phyloP scores from a whole-genome alignment of 2,113 vertebrate genomes.

The Phylloscopus trochiloides region DNA sequence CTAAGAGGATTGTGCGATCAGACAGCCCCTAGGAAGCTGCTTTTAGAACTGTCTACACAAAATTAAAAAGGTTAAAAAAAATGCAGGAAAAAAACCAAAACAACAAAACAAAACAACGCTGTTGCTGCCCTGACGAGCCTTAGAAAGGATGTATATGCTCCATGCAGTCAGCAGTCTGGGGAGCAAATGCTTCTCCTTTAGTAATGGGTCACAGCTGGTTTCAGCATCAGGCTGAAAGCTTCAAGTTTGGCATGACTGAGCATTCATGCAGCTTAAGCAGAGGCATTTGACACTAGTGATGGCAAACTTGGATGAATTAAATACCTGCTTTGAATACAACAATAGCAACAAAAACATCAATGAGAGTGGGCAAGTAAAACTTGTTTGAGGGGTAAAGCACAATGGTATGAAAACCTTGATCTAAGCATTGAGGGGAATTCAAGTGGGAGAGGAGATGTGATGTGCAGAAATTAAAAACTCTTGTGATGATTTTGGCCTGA shows the following conservation, averaged over 20 bases:
- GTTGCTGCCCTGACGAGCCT: slow-evolving; percentile 20
- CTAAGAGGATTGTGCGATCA: slow-evolving; percentile 12
- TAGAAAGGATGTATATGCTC: slow-evolving; percentile 8
- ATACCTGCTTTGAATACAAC: slow-evolving; percentile 15
- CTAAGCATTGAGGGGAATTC: background rate
- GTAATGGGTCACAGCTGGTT: slow-evolving; percentile 52
- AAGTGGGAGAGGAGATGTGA: fast-evolving
- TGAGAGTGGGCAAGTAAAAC: fast-evolving
- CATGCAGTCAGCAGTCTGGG: slow-evolving; percentile 9
- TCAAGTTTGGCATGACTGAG: slow-evolving; percentile 32
- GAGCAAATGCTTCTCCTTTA: background rate
- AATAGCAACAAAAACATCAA: background rate
- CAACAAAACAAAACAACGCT: fast-evolving
- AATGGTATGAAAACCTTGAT: background rate
- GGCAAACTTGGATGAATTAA: slow-evolving; percentile 38
- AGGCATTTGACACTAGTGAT: background rate
- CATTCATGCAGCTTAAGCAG: slow-evolving; percentile 43
- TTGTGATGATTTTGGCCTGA: background rate
- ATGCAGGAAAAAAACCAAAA: fast-evolving
- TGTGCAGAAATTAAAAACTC: background rate
- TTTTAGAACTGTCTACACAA: slow-evolving; percentile 53
- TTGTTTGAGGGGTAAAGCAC: background rate
- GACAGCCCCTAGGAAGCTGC: background rate
- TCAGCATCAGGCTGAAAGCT: slow-evolving; percentile 17
- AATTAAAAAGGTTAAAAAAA: background rate